Conservation (phyloP, 2,797 vertebrate genomes). For the Lagorchestes hirsutus region DNA sequence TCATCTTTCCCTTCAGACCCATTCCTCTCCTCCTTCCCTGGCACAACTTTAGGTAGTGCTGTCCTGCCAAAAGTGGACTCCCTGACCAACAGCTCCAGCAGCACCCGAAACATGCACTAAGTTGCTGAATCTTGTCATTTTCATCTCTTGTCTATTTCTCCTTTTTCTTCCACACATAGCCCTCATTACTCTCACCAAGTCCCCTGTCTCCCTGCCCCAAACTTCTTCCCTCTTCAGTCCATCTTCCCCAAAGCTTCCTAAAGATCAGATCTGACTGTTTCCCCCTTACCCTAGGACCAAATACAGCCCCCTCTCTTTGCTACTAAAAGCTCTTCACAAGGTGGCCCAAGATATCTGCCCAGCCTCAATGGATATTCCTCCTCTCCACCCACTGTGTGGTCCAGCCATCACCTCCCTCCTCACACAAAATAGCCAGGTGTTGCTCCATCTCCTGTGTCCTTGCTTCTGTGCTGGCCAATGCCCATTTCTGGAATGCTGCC, state of each 20-base stretch:
- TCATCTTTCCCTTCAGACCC: background rate
- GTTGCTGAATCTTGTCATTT: background rate
- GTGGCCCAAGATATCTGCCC: too few relatives aligned
- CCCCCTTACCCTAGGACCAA: background rate
- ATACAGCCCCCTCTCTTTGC: background rate
- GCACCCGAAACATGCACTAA: background rate
- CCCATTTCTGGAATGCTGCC: too few relatives aligned
- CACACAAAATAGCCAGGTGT: too few relatives aligned
- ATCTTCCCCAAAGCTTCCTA: background rate
- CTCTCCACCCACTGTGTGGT: too few relatives aligned
- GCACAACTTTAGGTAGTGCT: rapidly evolving
- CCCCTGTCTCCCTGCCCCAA: background rate
- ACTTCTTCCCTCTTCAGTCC: background rate
- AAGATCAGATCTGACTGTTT: background rate
- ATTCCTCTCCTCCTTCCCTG: background rate
- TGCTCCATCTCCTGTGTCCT: background rate
- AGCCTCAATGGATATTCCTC: too few relatives aligned
- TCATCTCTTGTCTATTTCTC: background rate
- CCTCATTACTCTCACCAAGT: background rate
- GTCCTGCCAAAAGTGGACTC: background rate
- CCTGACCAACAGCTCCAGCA: too few relatives aligned
- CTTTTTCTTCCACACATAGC: background rate
- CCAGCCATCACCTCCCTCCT: too few relatives aligned
- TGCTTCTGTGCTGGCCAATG: background rate
- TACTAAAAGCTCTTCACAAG: background rate